Conservation (phyloP, 2,797 vertebrate genomes). For the Pygocentrus nattereri region DNA sequence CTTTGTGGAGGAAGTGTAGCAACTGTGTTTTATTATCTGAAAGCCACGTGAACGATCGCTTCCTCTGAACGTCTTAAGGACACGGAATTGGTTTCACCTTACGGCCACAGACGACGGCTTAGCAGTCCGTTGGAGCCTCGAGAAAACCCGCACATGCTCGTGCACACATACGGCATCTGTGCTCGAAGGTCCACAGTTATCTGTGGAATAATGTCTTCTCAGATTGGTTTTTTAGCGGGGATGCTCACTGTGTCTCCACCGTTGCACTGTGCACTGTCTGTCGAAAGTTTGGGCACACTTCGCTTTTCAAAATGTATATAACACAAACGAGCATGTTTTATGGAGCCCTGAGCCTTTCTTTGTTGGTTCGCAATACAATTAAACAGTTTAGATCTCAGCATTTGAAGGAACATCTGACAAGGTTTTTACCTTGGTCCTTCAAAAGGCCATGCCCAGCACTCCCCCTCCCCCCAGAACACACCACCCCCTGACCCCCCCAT, state of each 20-base stretch:
- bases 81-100: not conserved
- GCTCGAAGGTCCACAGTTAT: constrained; percentile 12
- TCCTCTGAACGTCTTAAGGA: not conserved
- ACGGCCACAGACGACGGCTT: not conserved
- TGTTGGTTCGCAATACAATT: too few species aligned
- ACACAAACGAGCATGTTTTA: too few species aligned
- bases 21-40: not conserved
- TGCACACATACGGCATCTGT: not conserved
- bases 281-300: not conserved
- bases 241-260: not conserved
- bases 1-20: not conserved
- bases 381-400: too few species aligned
- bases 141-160: constrained; percentile 3
- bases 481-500: too few species aligned
- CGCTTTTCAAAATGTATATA: too few species aligned
- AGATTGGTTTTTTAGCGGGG: not conserved
- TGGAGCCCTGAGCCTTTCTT: too few species aligned
- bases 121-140: not conserved
- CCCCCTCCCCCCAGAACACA: too few species aligned
- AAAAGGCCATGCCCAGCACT: too few species aligned
- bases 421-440: too few species aligned
- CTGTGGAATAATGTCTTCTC: not conserved
- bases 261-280: not conserved
- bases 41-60: not conserved
- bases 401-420: too few species aligned